These are phyloP conservation scores for Loris lydekkerianus DNA, from an alignment of 2,797 vertebrate species.

Conservation along the genomic window DNA sequence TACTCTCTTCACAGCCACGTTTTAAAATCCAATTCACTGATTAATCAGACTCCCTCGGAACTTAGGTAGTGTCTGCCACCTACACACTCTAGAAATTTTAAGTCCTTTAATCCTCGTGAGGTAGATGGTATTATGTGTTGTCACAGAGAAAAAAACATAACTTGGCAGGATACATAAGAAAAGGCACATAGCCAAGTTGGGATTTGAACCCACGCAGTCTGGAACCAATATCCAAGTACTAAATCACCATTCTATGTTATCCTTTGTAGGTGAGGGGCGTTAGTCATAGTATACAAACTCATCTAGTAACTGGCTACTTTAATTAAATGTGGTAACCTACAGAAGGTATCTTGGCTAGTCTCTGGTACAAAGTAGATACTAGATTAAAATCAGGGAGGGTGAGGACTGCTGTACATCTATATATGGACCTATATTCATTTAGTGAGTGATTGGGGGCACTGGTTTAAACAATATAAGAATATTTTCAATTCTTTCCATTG, in stretches of 20 bases:
- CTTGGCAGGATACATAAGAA: not conserved
- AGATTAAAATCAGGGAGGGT: not conserved
- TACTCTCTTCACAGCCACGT: not conserved
- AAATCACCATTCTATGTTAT: not conserved
- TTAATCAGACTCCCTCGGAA: not conserved
- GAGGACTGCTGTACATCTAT: not conserved
- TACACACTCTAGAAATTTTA: not conserved
- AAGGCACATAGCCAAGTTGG: not conserved
- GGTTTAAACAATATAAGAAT: not conserved
- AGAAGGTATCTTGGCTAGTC: not conserved
- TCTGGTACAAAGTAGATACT: not conserved
- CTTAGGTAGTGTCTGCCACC: not conserved
- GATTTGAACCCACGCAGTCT: not conserved
- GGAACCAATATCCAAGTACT: not conserved
- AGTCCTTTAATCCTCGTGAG: not conserved
- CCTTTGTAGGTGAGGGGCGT: not conserved
- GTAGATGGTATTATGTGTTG: not conserved
- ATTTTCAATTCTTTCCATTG: not conserved
- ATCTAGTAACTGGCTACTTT: not conserved
- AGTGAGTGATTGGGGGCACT: not conserved
- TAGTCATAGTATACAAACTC: not conserved
- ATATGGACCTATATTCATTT: not conserved
- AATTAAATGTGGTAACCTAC: slow-evolving; percentile 7
- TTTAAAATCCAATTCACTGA: slow-evolving; percentile 58
- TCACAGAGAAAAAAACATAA: slow-evolving; percentile 13